These are phyloP conservation scores for Gandaritis pyraliata DNA, from an alignment of 2,888 invertebrate genomes.

Conservation along the genomic window DNA sequence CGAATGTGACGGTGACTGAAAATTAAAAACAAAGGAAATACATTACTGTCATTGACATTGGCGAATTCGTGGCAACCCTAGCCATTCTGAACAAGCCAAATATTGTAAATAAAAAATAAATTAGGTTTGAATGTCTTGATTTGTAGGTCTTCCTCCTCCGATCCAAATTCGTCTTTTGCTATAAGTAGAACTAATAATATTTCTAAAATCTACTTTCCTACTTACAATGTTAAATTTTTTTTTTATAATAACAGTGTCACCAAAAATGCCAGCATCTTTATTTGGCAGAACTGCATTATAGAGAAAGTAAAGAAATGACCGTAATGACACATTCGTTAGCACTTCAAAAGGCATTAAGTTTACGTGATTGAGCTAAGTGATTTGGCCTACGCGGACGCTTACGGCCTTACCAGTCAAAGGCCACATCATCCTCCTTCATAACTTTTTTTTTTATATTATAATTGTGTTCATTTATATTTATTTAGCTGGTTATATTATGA, in stretches of 20 bases:
- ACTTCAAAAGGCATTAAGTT: conserved; percentile 52
- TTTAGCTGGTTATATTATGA: too few species aligned
- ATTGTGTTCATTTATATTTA: conserved; percentile 44
- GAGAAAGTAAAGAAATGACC: conserved; percentile 40
- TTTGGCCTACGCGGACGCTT: conserved; percentile 46
- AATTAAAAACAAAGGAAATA: not conserved
- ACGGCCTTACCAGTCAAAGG: conserved; percentile 64
- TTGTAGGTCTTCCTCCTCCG: too few species aligned
- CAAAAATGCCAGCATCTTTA: conserved; percentile 11
- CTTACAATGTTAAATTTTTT: too few species aligned
- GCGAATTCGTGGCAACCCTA: too few species aligned
- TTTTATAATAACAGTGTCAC: not conserved
- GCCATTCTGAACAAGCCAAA: too few species aligned
- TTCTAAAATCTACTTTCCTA: too few species aligned
- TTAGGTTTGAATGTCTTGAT: too few species aligned
- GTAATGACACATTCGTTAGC: conserved; percentile 46
- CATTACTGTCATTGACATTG: too few species aligned
- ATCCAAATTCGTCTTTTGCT: too few species aligned
- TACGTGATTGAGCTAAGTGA: conserved; percentile 56
- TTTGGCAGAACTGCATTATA: conserved; percentile 14
- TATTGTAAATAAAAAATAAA: too few species aligned
- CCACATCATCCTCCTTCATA: conserved; percentile 67
- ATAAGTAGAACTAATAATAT: too few species aligned
- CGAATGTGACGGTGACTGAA: not conserved
- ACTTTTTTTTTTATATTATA: conserved; percentile 54